A percentile compares a stretch with the other conserved stretches of the same genome.
phyloP scores from a whole-genome alignment of 2,797 vertebrate genomes.

The Hirundo rustica region DNA sequence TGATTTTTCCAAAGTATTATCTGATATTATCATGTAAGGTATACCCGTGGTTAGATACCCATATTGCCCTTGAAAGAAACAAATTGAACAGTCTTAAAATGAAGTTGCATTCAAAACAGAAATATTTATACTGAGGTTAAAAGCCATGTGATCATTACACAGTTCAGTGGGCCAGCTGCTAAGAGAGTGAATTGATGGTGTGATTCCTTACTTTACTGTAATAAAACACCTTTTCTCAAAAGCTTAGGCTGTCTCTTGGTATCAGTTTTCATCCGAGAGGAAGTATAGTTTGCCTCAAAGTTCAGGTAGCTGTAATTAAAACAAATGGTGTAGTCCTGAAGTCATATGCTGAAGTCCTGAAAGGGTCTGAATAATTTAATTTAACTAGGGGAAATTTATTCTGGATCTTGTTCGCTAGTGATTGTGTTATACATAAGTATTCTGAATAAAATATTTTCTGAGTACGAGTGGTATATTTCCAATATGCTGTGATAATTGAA shows the following conservation, averaged over 20 bases:
- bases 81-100: neutral
- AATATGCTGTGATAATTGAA: neutral
- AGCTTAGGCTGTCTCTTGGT: neutral
- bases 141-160: fast-evolving
- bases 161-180: neutral
- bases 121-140: neutral
- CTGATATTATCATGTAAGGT: neutral
- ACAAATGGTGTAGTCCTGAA: neutral
- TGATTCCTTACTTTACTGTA: neutral
- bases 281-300: neutral
- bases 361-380: no score
- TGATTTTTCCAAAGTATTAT: neutral
- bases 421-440: neutral
- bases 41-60: neutral
- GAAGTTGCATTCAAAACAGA: neutral
- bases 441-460: neutral
- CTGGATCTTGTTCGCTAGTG: neutral
- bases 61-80: neutral
- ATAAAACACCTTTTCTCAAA: neutral
- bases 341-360: neutral
- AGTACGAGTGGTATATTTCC: neutral
- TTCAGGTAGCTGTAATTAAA: neutral
- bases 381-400: neutral
- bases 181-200: neutral
- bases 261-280: neutral